Base-by-base conservation (phyloP, 2,797 vertebrate species). In the Gymnoscopelus microlampas region DNA sequence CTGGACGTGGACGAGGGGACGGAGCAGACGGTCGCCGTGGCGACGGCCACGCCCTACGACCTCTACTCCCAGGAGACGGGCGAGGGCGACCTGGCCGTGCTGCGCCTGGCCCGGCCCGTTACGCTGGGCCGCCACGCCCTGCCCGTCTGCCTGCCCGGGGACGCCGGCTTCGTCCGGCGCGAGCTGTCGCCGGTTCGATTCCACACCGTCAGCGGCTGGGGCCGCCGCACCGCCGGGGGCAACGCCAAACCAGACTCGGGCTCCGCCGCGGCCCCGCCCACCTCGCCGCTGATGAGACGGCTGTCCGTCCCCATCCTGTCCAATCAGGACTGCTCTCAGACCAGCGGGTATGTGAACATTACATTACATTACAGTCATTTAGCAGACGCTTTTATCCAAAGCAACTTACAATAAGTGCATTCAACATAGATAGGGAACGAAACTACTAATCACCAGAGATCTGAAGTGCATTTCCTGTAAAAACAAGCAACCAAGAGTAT, bases 171-270 rank as follows among this genome's bases (percentile, higher is more conserved):
- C 23, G 87, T 91, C 0, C 66, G 84, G 19, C 8, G 47, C 0
- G 92, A 94, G 13, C 91, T 98, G 13, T 73, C 89, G 12, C 71
- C 19, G 0, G 29, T 91, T 8, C 94, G 89, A 14, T 94, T 91
- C 86, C 96, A 96, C 53, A 86, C 77, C 0, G 87, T 97, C 54
- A 95, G 93, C 0, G 96, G 96, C 44, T 97, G 97, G 97, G 96
- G 97, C 60, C 90, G 79, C 66, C 90, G 91, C 5, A 89, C 94
- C 44, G 51, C 81, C 0, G 91, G 87, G 1, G 95, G 95, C 0
- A 92, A 91, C 51, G 53, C 23, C 0, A 71, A 77, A 0, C 0
- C 39, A 59, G 63, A 1, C 5, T 9, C 0, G 49, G 49, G 12
- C 10, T 10, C 2, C 0, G 0, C 6, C 53, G n/a, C 2, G 77